Evolutionary conservation across 2,113 vertebrate genomes (phyloP).

Genomic region (Phycodurus eques): DNA sequence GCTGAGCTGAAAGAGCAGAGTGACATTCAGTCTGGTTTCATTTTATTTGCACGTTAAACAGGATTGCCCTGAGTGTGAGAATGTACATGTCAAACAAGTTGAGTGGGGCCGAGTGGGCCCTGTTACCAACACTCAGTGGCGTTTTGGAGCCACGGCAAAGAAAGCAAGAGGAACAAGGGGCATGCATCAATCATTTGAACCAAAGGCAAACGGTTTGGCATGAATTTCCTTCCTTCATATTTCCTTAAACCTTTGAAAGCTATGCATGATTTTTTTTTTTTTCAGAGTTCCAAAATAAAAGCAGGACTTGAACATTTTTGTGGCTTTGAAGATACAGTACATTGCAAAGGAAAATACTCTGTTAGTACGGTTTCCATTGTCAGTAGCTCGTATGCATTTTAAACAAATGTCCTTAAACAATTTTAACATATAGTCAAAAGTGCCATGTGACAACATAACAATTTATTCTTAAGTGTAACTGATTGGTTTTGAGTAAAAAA

Average conservation of each 20-base stretch:
- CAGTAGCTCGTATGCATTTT: too few relatives aligned
- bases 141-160: constrained; percentile 23
- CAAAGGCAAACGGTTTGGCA: not conserved
- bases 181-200: constrained; percentile 5
- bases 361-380: too few relatives aligned
- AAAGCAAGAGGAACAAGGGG: constrained; percentile 12
- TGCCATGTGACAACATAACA: not conserved
- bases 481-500: too few relatives aligned
- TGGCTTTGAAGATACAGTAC: too few relatives aligned
- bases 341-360: too few relatives aligned
- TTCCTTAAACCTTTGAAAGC: not conserved
- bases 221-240: not conserved
- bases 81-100: constrained; percentile 39
- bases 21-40: constrained; percentile 9
- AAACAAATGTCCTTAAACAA: not conserved
- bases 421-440: not conserved
- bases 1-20: not conserved
- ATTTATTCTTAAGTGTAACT: not conserved
- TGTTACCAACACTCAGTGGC: constrained; percentile 12
- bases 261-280: not conserved
- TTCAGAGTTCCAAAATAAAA: not conserved
- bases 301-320: too few relatives aligned
- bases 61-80: constrained; percentile 39
- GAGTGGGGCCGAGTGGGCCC: constrained; percentile 7
- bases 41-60: constrained; percentile 51